Evolutionary conservation across 2,797 vertebrate species (phyloP).

Genomic region (Cheirogaleus major): DNA sequence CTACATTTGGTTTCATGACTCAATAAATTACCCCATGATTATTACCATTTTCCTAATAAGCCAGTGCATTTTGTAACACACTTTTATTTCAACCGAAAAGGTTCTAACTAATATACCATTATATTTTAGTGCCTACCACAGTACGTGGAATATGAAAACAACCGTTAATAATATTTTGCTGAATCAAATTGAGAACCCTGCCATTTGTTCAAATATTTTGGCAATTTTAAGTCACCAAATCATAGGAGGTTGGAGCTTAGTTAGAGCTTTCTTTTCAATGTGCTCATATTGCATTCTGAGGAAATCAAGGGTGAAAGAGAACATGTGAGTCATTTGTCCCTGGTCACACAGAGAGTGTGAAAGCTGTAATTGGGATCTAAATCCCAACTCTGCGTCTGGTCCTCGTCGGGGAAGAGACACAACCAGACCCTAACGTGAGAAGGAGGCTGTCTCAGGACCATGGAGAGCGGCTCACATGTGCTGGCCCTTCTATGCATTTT

Average conservation of each 20-base stretch:
- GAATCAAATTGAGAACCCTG: not conserved
- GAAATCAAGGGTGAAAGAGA: not conserved
- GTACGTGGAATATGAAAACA: not conserved
- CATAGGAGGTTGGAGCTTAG: not conserved
- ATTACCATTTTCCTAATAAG: not conserved
- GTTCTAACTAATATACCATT: not conserved
- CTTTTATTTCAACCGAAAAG: not conserved
- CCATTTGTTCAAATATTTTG: not conserved
- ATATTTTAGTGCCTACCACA: not conserved
- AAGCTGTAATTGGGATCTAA: not conserved
- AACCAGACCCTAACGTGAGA: not conserved
- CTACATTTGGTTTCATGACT: not conserved
- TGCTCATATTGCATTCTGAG: conserved; percentile 7
- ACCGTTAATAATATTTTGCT: not conserved
- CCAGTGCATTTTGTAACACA: not conserved
- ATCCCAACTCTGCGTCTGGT: not conserved
- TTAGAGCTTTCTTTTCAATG: not conserved
- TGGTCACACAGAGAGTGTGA: not conserved
- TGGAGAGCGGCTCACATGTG: fast-evolving
- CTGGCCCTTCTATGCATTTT: fast-evolving
- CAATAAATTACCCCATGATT: not conserved
- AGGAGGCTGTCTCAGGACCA: not conserved
- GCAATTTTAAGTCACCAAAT: not conserved
- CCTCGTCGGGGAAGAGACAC: not conserved
- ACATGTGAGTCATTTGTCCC: not conserved